Evolutionary conservation across 2,797 vertebrate species (phyloP), one percentile per base, ranked within the genome.

Genomic region (Pseudochromis fuscus): DNA sequence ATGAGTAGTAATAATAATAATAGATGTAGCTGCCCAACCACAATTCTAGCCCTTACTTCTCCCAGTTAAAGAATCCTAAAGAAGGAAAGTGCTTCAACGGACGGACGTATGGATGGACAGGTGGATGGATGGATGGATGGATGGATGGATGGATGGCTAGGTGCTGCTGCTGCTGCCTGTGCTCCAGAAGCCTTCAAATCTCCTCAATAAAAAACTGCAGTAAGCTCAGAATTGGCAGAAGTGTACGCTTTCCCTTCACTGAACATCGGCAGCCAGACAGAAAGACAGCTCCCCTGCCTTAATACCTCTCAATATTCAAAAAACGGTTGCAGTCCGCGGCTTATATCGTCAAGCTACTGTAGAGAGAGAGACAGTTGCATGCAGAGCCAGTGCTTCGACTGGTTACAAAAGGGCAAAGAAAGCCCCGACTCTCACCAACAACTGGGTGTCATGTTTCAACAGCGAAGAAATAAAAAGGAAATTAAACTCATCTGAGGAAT

Each of bases 11-110:
- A 74, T 65, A 87, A 79, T 85, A 86, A 79, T 85, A 85, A 90
- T 81, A 92, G 85, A 78, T 88, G 92, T 94, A 94, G 94, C 93
- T 95, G 94, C 93, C 92, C 92, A 89, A 94, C 93, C 94, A 93
- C 92, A 92, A 90, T 82, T 92, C 84, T 94, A 95, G 94, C 94
- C 94, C 94, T 95, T 94, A 93, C 92, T 86, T 92, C 92, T 92
- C 93, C 93, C 91, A 83, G 82, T 88, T 86, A 90, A 85, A 90
- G 73, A 89, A 89, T 75, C 84, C 83, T 88, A 83, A 87, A 88
- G 87, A 90, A 89, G 75, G 75, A 92, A 89, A 91, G 87, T 90
- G 85, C 88, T 89, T 40, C 77, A 84, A 92, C 31, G 67, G 84
- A 90, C 55, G 61, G 75, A 82, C 7, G 42, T 62, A 64, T 9